Evolutionary conservation across 1,140 invertebrate species (phyloP).

Genomic region (Planococcus citri): DNA sequence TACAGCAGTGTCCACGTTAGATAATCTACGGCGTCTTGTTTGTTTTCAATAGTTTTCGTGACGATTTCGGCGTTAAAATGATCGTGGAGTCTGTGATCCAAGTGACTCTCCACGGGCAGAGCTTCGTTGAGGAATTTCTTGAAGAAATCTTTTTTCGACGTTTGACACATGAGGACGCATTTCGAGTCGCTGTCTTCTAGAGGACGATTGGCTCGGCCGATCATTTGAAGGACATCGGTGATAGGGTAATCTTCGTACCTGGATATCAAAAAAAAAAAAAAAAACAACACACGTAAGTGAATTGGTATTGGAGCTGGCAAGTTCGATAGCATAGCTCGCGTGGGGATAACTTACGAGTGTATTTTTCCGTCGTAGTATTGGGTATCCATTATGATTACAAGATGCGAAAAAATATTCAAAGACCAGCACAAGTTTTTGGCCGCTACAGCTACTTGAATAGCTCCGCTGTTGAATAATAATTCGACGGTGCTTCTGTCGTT

Average conservation of each 20-base stretch:
- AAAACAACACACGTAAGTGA: slow-evolving; percentile 16
- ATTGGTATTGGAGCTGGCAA: too few species aligned
- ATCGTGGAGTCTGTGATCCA: slow-evolving; percentile 95
- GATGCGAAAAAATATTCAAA: slow-evolving; percentile 72
- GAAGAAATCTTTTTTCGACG: slow-evolving; percentile 96
- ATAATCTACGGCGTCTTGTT: slow-evolving; percentile 99
- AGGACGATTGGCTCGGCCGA: slow-evolving; percentile 82
- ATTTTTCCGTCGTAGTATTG: slow-evolving; percentile 92
- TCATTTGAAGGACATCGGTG: slow-evolving; percentile 95
- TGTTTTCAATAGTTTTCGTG: slow-evolving; percentile 99
- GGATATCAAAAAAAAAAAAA: slow-evolving; percentile 36
- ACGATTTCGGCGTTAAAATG: slow-evolving; percentile 99
- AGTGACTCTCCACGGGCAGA: slow-evolving; percentile 91
- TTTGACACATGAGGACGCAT: slow-evolving; percentile 93
- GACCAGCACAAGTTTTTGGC: slow-evolving; percentile 87
- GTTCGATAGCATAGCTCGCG: too few species aligned
- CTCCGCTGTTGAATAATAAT: slow-evolving; percentile 82
- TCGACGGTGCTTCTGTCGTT: slow-evolving; percentile 81
- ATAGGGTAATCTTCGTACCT: slow-evolving; percentile 96
- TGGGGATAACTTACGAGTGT: slow-evolving; percentile 33
- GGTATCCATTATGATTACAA: slow-evolving; percentile 96
- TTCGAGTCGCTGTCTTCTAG: slow-evolving; percentile 86
- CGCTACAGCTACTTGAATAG: slow-evolving; percentile 85
- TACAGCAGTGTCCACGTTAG: slow-evolving; percentile 99
- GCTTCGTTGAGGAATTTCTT: slow-evolving; percentile 98